Evolutionary conservation across 2,797 vertebrate species (phyloP).

Genomic region (Pipistrellus pipistrellus): DNA sequence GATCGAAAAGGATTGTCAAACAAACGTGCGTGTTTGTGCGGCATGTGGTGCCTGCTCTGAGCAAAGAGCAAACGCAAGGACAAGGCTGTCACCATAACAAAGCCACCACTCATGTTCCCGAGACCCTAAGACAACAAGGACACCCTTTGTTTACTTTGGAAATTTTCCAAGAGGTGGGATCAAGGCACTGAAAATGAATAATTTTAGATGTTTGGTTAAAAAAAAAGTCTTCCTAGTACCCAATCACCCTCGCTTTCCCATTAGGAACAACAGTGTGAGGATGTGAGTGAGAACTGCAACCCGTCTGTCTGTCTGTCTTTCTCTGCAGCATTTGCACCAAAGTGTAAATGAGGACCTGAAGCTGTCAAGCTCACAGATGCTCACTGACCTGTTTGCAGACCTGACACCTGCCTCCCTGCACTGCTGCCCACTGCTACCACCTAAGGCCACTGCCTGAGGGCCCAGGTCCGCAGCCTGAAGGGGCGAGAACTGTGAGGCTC

Average conservation of each 20-base stretch:
- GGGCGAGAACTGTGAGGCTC: neutral
- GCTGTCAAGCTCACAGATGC: neutral
- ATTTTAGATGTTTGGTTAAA: neutral
- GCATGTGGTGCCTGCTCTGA: rapidly evolving
- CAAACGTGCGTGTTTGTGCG: rapidly evolving
- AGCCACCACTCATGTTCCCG: neutral
- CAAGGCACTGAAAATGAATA: neutral
- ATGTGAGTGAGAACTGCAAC: neutral
- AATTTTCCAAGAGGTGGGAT: neutral
- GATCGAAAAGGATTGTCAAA: neutral
- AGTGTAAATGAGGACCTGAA: neutral
- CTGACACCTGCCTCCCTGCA: neutral
- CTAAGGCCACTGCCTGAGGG: rapidly evolving
- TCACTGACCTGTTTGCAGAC: neutral
- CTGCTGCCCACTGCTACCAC: neutral
- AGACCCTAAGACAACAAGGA: neutral
- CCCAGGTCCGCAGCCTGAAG: neutral
- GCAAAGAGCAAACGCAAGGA: neutral
- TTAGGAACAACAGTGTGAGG: no score
- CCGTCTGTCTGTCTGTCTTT: no score
- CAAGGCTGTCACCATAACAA: neutral
- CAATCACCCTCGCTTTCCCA: neutral
- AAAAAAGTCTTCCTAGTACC: neutral
- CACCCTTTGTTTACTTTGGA: neutral
- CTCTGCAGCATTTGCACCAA: neutral